Percentiles rank a stretch among this genome's conserved stretches.
Conservation (phyloP, 1,140 invertebrate species). For the Pogonognathellus flavescens region DNA sequence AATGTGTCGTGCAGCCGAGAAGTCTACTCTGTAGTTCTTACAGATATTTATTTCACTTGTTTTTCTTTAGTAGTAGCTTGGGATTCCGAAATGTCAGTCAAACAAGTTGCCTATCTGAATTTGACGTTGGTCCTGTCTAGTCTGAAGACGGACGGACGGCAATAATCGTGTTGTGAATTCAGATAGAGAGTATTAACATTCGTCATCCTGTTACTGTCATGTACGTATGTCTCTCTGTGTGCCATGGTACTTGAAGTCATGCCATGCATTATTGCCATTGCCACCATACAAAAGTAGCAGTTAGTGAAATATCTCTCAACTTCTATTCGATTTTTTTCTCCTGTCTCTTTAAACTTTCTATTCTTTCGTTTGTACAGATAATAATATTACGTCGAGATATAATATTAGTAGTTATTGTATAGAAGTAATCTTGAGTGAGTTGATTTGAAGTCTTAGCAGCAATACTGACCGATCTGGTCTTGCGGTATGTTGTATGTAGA, state of each 20-base stretch:
- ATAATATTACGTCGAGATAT: too few species aligned
- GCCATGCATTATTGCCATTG: neutral
- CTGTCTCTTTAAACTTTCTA: constrained; percentile 1
- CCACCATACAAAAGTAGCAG: neutral
- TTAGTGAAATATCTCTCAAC: neutral
- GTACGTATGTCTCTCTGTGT: constrained; percentile 17
- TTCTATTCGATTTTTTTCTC: neutral
- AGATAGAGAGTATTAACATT: constrained; percentile 40
- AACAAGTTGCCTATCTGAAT: neutral
- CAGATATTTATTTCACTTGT: neutral
- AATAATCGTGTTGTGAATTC: constrained; percentile 46
- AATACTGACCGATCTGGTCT: too few species aligned
- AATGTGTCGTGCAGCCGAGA: constrained; percentile 20
- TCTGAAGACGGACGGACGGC: constrained; percentile 6
- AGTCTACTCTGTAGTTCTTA: neutral
- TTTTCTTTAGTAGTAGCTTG: constrained; percentile 19
- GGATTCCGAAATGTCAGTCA: constrained; percentile 35
- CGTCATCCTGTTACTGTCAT: constrained; percentile 36
- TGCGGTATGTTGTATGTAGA: too few species aligned
- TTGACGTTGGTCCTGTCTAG: constrained; percentile 4
- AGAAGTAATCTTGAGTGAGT: too few species aligned
- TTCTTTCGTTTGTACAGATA: neutral
- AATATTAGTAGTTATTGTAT: neutral
- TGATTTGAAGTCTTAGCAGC: too few species aligned
- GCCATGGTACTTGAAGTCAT: neutral